Evolutionary conservation across 2,797 vertebrate genomes (phyloP).

Genomic region (Hippoglossus hippoglossus): DNA sequence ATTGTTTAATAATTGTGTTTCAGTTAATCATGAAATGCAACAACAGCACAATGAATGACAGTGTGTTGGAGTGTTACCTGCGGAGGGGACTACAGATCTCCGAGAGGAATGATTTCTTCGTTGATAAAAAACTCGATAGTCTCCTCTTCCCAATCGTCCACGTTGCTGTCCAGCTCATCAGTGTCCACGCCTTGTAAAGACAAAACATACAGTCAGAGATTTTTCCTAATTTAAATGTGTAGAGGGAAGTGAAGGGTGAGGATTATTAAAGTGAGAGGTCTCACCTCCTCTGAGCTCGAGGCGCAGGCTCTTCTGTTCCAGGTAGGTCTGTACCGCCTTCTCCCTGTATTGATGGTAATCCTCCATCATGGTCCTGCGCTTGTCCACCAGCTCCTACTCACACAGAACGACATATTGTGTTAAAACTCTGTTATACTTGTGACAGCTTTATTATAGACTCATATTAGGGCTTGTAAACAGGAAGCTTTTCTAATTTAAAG

Average conservation of each 20-base stretch:
- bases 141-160: slow-evolving; percentile 99
- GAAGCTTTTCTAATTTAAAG: too few relatives aligned
- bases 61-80: slow-evolving; percentile 80
- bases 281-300: slow-evolving; percentile 94
- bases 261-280: neutral
- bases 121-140: slow-evolving; percentile 99
- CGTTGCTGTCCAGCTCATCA: slow-evolving; percentile 96
- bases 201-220: slow-evolving; percentile 12
- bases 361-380: slow-evolving; percentile 96
- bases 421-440: neutral
- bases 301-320: slow-evolving; percentile 91
- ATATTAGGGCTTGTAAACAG: too few relatives aligned
- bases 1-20: too few relatives aligned
- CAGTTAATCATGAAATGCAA: too few relatives aligned
- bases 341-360: slow-evolving; percentile 94
- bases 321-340: slow-evolving; percentile 84
- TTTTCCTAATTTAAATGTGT: neutral
- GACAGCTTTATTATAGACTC: too few relatives aligned
- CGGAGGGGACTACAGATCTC: slow-evolving; percentile 90
- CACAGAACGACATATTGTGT: slow-evolving; percentile 3
- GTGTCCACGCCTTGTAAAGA: slow-evolving; percentile 90
- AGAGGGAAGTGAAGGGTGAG: neutral
- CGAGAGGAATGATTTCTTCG: slow-evolving; percentile 97
- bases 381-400: slow-evolving; percentile 93
- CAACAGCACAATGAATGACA: neutral